Percentiles rank a stretch among this genome's conserved stretches.
phyloP scores from a whole-genome alignment of 2,113 vertebrate genomes.

The Xenus cinereus region DNA sequence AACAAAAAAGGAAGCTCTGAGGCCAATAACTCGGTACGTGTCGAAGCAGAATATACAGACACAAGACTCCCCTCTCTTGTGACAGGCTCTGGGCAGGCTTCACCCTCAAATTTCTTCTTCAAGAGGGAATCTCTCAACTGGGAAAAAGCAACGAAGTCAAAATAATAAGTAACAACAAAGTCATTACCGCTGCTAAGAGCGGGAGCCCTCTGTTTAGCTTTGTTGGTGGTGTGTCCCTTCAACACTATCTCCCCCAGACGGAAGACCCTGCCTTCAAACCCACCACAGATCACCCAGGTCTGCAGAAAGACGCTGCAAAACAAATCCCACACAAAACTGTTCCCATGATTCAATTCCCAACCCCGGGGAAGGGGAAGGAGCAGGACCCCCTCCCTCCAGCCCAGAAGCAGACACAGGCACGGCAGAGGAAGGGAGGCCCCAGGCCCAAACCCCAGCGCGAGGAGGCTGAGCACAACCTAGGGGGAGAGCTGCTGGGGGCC shows the following conservation, averaged over 20 bases:
- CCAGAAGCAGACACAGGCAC: neutral
- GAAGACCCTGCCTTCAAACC: neutral
- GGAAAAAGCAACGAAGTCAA: neutral
- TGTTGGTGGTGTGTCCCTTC: neutral
- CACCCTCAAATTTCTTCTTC: neutral
- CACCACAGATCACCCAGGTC: neutral
- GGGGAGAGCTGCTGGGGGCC: neutral
- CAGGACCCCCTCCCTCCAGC: neutral
- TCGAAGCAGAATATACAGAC: neutral
- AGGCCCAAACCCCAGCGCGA: accelerated
- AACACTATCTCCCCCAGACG: neutral
- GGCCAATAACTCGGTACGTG: neutral
- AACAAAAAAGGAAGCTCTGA: neutral
- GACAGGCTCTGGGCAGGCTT: neutral
- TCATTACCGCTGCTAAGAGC: neutral
- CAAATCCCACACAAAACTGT: neutral
- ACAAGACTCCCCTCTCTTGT: neutral
- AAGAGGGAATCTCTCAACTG: neutral
- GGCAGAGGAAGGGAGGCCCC: neutral
- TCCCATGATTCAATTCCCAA: accelerated
- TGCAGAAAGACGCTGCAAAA: neutral
- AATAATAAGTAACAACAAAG: neutral
- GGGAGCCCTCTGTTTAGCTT: neutral
- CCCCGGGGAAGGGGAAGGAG: neutral
- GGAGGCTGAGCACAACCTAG: neutral